Evolutionary conservation across 2,888 invertebrate species (phyloP).

Genomic region (Steinernema scapterisci): DNA sequence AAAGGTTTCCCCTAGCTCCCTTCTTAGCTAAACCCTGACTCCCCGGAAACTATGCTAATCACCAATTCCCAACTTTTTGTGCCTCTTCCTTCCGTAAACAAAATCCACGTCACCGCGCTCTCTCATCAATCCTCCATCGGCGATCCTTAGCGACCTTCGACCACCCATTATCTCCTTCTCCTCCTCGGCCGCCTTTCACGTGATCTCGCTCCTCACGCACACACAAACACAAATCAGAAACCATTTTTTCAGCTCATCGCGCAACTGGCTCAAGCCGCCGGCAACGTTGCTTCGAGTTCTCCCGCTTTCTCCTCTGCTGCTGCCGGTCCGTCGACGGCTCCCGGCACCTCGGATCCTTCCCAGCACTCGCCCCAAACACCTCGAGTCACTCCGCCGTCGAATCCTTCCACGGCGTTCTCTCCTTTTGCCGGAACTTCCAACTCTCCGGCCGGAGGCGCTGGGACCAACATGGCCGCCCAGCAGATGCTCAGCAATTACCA

Average conservation of each 20-base stretch:
- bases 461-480: not conserved
- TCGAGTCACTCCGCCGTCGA: constrained; percentile 1
- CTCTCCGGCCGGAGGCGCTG: not conserved
- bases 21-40: no score
- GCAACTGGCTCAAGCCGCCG: constrained; percentile 19
- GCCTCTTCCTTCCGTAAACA: no score
- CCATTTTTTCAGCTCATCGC: constrained; percentile 15
- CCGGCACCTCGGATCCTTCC: not conserved
- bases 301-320: not conserved
- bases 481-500: not conserved
- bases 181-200: no score
- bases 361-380: constrained; percentile 8
- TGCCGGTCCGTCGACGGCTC: not conserved
- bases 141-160: no score
- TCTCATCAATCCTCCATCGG: no score
- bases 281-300: not conserved
- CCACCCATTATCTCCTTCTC: no score
- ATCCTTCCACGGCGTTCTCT: not conserved
- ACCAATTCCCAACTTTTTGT: no score
- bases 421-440: not conserved
- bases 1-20: no score
- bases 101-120: no score
- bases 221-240: no score
- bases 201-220: no score
- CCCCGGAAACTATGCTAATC: no score